phyloP scores from a whole-genome alignment of 2,888 invertebrate genomes.

The Caenorhabditis drosophilae region DNA sequence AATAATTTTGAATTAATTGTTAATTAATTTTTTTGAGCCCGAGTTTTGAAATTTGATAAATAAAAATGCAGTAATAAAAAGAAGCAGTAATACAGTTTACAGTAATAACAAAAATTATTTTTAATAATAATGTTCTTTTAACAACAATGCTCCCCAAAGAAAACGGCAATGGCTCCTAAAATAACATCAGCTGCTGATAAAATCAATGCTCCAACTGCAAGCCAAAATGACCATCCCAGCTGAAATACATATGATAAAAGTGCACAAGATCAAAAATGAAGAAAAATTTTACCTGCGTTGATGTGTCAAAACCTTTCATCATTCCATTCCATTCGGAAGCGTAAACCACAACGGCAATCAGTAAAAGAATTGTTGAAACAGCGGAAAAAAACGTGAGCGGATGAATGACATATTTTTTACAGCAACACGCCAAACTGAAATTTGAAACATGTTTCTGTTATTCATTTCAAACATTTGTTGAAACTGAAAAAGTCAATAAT shows the following conservation, averaged over 20 bases:
- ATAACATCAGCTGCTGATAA: constrained; percentile 41
- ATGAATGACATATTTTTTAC: constrained; percentile 52
- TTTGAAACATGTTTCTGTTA: too few relatives aligned
- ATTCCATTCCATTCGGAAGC: constrained; percentile 28
- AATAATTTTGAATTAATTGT: too few relatives aligned
- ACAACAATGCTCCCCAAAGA: constrained; percentile 48
- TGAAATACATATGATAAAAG: constrained; percentile 8
- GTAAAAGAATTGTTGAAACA: constrained; percentile 33
- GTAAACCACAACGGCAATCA: constrained; percentile 46
- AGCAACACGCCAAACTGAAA: constrained; percentile 47
- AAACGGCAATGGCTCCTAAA: constrained; percentile 42
- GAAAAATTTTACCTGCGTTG: constrained; percentile 6
- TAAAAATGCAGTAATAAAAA: too few relatives aligned
- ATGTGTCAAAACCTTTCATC: constrained; percentile 5
- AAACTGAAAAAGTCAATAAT: too few relatives aligned
- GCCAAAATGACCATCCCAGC: constrained; percentile 53
- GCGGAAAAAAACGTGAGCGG: constrained; percentile 45
- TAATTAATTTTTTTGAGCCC: too few relatives aligned
- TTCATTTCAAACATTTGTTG: too few relatives aligned
- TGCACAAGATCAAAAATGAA: neutral
- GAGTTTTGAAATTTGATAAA: too few relatives aligned
- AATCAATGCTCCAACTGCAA: constrained; percentile 44
- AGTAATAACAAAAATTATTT: too few relatives aligned
- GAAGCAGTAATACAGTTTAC: neutral
- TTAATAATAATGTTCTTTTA: constrained; percentile 14